A percentile compares a stretch with the other conserved stretches of the same genome.
Evolutionary conservation across 2,888 invertebrate genomes (phyloP).

Genomic region (Agriopis leucophaearia): DNA sequence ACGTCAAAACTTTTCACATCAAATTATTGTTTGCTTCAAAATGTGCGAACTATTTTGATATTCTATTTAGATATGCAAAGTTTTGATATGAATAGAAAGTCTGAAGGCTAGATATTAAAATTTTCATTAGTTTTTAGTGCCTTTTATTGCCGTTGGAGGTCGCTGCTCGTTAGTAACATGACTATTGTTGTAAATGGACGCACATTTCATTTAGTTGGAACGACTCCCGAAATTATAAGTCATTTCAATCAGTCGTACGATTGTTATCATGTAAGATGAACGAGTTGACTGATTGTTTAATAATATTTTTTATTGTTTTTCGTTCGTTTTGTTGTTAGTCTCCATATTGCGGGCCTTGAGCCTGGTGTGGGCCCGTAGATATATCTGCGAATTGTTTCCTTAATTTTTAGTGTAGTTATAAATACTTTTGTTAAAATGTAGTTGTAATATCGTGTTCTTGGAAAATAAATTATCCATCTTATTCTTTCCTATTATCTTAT

Average conservation of each 20-base stretch:
- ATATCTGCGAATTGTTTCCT: too few relatives aligned
- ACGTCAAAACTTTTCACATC: slow-evolving; percentile 40
- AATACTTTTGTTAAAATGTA: too few relatives aligned
- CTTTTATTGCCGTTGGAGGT: slow-evolving; percentile 6
- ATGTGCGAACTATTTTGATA: slow-evolving; percentile 25
- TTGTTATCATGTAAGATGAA: too few relatives aligned
- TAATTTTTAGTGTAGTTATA: too few relatives aligned
- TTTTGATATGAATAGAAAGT: slow-evolving; percentile 23
- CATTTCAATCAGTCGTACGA: too few relatives aligned
- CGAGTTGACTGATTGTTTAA: neutral
- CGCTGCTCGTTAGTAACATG: neutral
- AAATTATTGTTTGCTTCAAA: slow-evolving; percentile 22
- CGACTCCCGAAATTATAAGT: neutral
- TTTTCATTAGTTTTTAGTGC: slow-evolving; percentile 20
- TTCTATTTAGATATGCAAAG: slow-evolving; percentile 35
- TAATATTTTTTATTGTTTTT: neutral
- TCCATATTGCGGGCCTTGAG: too few relatives aligned
- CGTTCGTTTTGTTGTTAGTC: too few relatives aligned
- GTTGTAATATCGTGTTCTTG: too few relatives aligned
- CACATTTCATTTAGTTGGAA: slow-evolving; percentile 9
- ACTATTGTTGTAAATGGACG: slow-evolving; percentile 4
- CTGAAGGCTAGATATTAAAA: slow-evolving; percentile 19
- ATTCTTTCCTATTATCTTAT: too few relatives aligned
- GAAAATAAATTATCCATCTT: too few relatives aligned
- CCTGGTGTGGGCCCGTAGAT: too few relatives aligned